Evolutionary conservation across 2,113 vertebrate genomes (phyloP), one percentile per base, ranked within the genome.

Genomic region (Centropus bengalensis): DNA sequence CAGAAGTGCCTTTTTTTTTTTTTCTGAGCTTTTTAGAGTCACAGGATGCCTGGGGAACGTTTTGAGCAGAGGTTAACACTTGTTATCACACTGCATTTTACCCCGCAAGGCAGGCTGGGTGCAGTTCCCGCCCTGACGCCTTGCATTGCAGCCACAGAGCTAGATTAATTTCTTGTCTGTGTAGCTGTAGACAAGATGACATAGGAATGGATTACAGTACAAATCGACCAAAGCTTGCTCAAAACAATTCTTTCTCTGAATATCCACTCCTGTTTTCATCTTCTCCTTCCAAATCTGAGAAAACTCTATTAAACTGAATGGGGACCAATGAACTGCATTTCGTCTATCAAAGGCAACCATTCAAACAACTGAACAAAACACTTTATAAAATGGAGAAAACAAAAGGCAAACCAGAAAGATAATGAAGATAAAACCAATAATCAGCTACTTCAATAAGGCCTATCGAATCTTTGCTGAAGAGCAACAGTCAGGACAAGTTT

Each of bases 1-100:
- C 55, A 68, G 7, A 58, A 44, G 1, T 10, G 16, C 19, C 27
- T 79, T 64, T 92, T 47, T 38, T 47, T 79, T 64, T 92, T 47
- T 38, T 47, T 54, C 7, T 8, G 1, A 4, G 8, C 22, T 16
- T 32, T 58, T 27, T 27, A 17, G 68, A 70, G 45, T 24, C 45
- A 3, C 16, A 10, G 30, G 69, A 36, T 6, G 4, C 23, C 0
- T 51, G 15, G 64, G 28, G 68, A 62, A 76, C 28, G 18, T 42
- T 49, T 24, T 33, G 40, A 27, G 24, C 6, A 20, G 27, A n/a
- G 40, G 42, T 47, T 54, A 36, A 36, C 42, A 9, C 11, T 17
- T 9, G 7, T 22, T 49, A 26, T 30, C 62, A 14, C 0, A 0
- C 16, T 22, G 38, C 21, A 4, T 44, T 51, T 66, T 5, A 22